Conservation (phyloP, 1,140 invertebrate species). For the Rhynchophorus ferrugineus region DNA sequence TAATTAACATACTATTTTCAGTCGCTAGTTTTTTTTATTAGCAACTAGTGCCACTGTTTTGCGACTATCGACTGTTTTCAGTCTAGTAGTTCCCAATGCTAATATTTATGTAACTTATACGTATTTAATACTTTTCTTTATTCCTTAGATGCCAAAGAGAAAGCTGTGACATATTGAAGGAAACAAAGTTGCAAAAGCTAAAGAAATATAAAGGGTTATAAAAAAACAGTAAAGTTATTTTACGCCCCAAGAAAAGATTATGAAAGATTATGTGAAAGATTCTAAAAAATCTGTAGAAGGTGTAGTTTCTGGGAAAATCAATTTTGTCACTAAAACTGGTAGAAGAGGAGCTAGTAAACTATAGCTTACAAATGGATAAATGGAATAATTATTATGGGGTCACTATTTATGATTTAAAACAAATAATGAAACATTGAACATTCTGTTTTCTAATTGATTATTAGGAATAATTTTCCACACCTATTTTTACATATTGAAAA, state of each 20-base stretch:
- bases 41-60: no score
- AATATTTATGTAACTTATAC: neutral
- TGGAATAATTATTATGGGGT: constrained; percentile 4
- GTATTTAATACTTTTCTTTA: neutral
- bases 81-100: neutral
- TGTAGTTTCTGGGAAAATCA: neutral
- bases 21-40: no score
- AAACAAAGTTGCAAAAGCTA: no score
- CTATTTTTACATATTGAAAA: constrained; percentile 1
- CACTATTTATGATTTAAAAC: constrained; percentile 9
- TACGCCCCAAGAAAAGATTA: no score
- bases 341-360: no score
- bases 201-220: no score
- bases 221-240: no score
- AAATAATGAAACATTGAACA: no score
- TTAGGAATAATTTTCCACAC: constrained; percentile 10
- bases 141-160: constrained; percentile 1
- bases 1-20: no score
- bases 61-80: no score
- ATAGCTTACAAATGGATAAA: no score
- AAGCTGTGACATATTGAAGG: neutral
- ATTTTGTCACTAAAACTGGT: constrained; percentile 5
- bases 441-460: neutral
- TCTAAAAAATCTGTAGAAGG: neutral
- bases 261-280: no score